Base-by-base conservation (phyloP, 2,888 invertebrate genomes). In the Mythimna ferrago region DNA sequence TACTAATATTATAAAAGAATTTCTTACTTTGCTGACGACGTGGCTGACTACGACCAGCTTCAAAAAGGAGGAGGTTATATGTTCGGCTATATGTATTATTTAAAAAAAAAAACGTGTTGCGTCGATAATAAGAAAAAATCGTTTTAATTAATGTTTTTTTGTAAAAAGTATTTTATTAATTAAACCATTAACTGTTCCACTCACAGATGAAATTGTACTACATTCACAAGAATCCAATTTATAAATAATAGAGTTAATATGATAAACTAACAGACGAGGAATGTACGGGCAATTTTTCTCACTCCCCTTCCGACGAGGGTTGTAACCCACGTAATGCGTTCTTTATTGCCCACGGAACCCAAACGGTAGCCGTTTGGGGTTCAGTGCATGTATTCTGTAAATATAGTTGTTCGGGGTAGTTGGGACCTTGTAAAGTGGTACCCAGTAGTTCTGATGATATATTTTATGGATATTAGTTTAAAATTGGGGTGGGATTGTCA, bases 281-380 rank as follows among this genome's bases (percentile, higher is more conserved):
- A 77, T 85, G 83, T 80, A 72, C 81, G 78, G 73, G 83, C 82
- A 86, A 86, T 87, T 88, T 82, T 82, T 84, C 78, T 76, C 74
- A 73, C 79, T 82, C 89, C 88, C 86, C 81, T 86, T 69, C 74
- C 73, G 64, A 65, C 76, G 86, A 88, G 89, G 89, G 88, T 88
- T 85, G 81, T 61, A 64, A 71, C 82, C 89, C 90, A 81, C 91
- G 91, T 94, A 94, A 94, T 94, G 93, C 89, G 88, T 92, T 88
- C 90, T 94, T 94, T 94, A 94, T 93, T 87, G 89, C 91, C 91
- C 91, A 87, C 89, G 90, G 92, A 92, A 89, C 92, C 90, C 89
- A 87, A 91, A 90, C 84, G 86, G 87, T 81, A 80, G 87, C 88
- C 87, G 91, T 94, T 93, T 92, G 91, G 93, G 94, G 92, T 90